Conservation (phyloP, 2,797 vertebrate genomes). For the Halcyon badia region DNA sequence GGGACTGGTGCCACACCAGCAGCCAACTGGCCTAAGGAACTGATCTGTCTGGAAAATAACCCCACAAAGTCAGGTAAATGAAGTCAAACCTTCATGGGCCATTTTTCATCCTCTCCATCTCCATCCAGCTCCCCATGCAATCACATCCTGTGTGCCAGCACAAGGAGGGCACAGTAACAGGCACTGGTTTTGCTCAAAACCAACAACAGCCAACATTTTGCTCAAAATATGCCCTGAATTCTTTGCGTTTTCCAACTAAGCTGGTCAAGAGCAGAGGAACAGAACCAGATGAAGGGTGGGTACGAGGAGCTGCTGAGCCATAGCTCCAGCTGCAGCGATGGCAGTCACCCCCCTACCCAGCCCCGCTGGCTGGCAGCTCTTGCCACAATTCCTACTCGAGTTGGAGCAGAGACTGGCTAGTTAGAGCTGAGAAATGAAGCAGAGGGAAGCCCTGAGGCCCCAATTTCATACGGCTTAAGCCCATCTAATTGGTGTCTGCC, state of each 20-base stretch:
- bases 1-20: rapidly evolving
- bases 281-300: neutral
- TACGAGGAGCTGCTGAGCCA: rapidly evolving
- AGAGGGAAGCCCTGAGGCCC: neutral
- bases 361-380: neutral
- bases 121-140: rapidly evolving
- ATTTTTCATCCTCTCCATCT: neutral
- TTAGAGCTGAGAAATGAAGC: neutral
- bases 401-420: rapidly evolving
- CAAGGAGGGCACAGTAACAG: neutral
- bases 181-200: neutral
- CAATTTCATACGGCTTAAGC: neutral
- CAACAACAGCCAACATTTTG: neutral
- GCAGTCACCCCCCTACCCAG: neutral
- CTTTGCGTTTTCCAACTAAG: neutral
- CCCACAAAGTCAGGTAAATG: neutral
- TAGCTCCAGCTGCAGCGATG: neutral
- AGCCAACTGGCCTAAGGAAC: rapidly evolving
- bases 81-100: neutral
- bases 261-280: neutral
- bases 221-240: neutral
- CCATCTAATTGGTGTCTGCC: neutral
- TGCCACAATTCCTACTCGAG: neutral
- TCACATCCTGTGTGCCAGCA: rapidly evolving
- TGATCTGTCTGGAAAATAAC: neutral